phyloP scores from a whole-genome alignment of 2,888 invertebrate species.

The Drosophila diplacantha region DNA sequence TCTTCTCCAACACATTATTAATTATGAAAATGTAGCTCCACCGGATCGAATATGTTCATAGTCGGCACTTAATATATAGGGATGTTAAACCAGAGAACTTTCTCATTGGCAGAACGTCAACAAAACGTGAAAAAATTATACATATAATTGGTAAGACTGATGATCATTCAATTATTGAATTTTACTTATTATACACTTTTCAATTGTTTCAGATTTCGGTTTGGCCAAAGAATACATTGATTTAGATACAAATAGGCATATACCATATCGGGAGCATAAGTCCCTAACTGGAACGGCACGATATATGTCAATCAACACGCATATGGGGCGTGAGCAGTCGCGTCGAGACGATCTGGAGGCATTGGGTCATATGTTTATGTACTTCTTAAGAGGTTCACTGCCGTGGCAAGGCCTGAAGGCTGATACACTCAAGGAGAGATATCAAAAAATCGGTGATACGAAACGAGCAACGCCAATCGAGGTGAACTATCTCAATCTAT shows the following conservation, averaged over 20 bases:
- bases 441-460: constrained; percentile 99
- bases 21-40: constrained; percentile 83
- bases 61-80: constrained; percentile 98
- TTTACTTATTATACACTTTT: neutral
- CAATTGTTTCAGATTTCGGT: constrained; percentile 91
- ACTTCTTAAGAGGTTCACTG: constrained; percentile 99
- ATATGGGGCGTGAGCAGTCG: constrained; percentile 99
- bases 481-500: constrained; percentile 77
- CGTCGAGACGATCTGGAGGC: constrained; percentile 99
- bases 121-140: constrained; percentile 98
- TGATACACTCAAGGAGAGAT: constrained; percentile 98
- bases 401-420: constrained; percentile 99
- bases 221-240: constrained; percentile 99
- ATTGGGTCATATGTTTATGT: constrained; percentile 99
- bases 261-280: constrained; percentile 99
- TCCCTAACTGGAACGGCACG: constrained; percentile 99
- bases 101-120: constrained; percentile 97
- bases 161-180: neutral
- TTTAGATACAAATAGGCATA: constrained; percentile 99
- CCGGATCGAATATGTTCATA: constrained; percentile 99
- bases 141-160: constrained; percentile 92
- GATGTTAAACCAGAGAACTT: constrained; percentile 99
- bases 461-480: constrained; percentile 99
- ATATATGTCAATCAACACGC: constrained; percentile 99
- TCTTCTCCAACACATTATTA: neutral